Evolutionary conservation across 2,113 vertebrate genomes (phyloP).

Genomic region (Hippolais icterina): DNA sequence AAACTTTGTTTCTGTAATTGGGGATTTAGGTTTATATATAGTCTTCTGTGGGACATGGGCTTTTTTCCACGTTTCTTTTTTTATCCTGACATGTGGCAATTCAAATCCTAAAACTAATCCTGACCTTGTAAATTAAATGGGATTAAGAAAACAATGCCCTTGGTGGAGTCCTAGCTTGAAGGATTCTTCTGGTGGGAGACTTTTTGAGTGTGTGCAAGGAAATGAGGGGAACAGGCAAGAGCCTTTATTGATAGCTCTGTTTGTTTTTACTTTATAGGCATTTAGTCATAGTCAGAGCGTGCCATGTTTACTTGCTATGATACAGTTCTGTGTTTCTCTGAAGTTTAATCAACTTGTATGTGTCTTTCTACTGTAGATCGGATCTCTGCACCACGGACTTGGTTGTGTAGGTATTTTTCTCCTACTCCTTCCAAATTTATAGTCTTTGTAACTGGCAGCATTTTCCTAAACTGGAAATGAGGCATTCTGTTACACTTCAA

Average conservation of each 20-base stretch:
- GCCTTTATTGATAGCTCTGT: constrained; percentile 11
- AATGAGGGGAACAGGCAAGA: not conserved
- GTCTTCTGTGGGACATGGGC: not conserved
- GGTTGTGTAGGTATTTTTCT: constrained; percentile 90
- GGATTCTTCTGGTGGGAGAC: not conserved
- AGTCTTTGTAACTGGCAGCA: not conserved
- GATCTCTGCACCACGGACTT: constrained; percentile 94
- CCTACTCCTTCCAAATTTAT: not conserved
- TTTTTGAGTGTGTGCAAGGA: not conserved
- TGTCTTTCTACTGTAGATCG: constrained; percentile 83
- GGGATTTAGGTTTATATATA: not conserved
- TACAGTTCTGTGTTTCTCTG: constrained; percentile 57
- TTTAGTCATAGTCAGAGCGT: constrained; percentile 46
- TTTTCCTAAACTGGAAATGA: not conserved
- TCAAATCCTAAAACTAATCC: constrained; percentile 8
- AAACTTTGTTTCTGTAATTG: not conserved
- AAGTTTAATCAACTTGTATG: constrained; percentile 64
- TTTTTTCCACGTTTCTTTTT: not conserved
- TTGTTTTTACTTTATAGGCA: constrained; percentile 58
- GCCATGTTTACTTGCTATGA: constrained; percentile 50
- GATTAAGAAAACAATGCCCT: constrained; percentile 15
- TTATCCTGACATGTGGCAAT: not conserved
- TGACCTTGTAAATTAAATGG: not conserved
- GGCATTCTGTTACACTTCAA: not conserved
- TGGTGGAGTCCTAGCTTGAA: not conserved